Percentiles rank a stretch among this genome's conserved stretches.
Evolutionary conservation across 2,797 vertebrate species (phyloP).

Genomic region (Ara ararauna): DNA sequence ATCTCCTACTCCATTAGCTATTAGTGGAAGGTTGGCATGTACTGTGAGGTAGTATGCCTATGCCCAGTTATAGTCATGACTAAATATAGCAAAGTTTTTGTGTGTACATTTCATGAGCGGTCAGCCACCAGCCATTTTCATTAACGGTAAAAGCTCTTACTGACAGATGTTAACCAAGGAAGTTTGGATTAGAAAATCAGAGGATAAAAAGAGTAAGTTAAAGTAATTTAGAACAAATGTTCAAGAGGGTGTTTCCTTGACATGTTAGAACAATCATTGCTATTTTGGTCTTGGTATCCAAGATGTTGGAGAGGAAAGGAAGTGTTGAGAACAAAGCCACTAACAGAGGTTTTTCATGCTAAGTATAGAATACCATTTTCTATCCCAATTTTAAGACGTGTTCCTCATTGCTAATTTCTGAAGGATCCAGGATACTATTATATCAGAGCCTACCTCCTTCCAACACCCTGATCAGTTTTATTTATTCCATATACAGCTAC

Average conservation of each 20-base stretch:
- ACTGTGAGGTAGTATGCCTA: neutral
- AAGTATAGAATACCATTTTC: neutral
- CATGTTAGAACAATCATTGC: neutral
- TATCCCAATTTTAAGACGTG: neutral
- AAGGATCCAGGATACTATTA: neutral
- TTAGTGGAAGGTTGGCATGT: neutral
- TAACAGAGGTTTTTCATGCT: neutral
- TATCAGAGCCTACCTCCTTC: neutral
- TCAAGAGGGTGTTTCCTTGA: neutral
- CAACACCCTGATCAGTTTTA: neutral
- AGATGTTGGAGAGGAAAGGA: neutral
- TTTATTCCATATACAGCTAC: neutral
- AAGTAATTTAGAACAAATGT: neutral
- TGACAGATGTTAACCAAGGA: neutral
- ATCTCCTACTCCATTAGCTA: neutral
- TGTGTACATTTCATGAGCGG: neutral
- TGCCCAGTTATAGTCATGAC: neutral
- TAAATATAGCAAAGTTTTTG: neutral
- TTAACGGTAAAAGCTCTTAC: neutral
- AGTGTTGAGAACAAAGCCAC: neutral
- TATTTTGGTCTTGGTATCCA: neutral
- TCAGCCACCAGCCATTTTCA: neutral
- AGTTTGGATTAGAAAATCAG: neutral
- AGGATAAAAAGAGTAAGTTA: neutral
- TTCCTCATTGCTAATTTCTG: neutral